Evolutionary conservation across 1,140 invertebrate genomes (phyloP), one percentile per base, ranked within the genome.

Genomic region (Himalopsyche phryganea): DNA sequence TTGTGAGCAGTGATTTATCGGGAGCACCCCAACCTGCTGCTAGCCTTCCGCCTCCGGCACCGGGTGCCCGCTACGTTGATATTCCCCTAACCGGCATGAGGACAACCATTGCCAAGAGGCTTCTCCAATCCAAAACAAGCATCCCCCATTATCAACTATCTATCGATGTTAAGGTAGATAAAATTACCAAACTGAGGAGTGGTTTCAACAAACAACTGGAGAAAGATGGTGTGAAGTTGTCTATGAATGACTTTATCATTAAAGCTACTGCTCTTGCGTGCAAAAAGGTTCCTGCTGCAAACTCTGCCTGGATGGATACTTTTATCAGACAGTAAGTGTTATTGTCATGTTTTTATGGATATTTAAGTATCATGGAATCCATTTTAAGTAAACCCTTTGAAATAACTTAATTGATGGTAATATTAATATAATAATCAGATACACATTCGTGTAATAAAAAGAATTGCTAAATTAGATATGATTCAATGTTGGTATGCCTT

Each of bases 61-160:
- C 70, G 20, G 71, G 70, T 36, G 71, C 76, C 19, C 71, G 70
- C 48, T 96, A 81, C 71, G 74, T 81, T 19, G 96, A 99, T 75
- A 83, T 96, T 56, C 89, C 92, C 2, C 77, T 98, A 19, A 87
- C 91, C 0, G 91, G 86, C 69, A 94, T 98, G 74, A 80, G 96
- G 58, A 84, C 85, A 53, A 86, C 92, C 17, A 96, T 98, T 69
- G 96, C 96, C 4, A 94, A 94, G 75, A 78, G 96, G 61, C 80
- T 99, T 17, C 72, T 89, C 0, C 85, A 94, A 69, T 98, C 97
- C 28, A 99, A 99, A 80, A 86, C 86, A 66, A 83, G 80, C 20
- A 95, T 99, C 70, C 98, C 98, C 18, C 97, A 99, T 76, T 99
- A 98, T 78, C 98, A 98, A 75, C 78, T 98, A 0, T 88, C 87